Percentiles rank a stretch among this genome's conserved stretches.
These are phyloP conservation scores for Mythimna albipuncta DNA, from an alignment of 2,888 invertebrate genomes.

Conservation along the genomic window DNA sequence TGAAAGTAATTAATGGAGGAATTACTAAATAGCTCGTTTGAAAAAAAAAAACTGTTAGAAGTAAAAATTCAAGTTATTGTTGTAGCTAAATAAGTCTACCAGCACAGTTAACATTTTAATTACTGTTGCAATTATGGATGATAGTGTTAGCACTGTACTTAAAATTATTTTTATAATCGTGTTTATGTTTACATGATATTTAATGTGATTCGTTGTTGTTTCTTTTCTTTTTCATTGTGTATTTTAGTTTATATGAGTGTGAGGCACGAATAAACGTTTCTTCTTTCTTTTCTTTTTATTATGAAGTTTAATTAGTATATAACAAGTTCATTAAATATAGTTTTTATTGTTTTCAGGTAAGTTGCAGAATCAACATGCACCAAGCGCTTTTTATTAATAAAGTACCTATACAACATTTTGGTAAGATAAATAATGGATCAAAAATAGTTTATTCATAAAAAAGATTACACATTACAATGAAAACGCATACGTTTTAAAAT, in stretches of 20 bases:
- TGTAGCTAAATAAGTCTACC: background rate
- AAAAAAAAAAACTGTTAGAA: background rate
- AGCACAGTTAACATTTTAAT: slow-evolving; percentile 17
- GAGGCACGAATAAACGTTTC: too few relatives aligned
- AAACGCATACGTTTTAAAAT: slow-evolving; percentile 21
- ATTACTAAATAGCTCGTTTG: background rate
- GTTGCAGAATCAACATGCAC: slow-evolving; percentile 2
- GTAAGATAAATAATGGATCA: slow-evolving; percentile 5
- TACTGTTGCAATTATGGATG: background rate
- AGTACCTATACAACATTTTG: background rate
- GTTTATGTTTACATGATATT: slow-evolving; percentile 2
- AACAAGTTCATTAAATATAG: background rate
- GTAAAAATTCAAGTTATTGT: background rate
- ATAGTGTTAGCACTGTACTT: slow-evolving; percentile 7
- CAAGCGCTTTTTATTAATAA: background rate
- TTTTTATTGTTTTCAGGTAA: slow-evolving; percentile 53
- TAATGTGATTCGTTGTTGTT: background rate
- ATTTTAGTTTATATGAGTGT: too few relatives aligned
- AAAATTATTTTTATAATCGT: slow-evolving; percentile 2
- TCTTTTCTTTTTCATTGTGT: too few relatives aligned
- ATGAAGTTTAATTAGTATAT: background rate
- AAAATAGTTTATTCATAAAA: background rate
- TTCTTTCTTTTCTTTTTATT: too few relatives aligned
- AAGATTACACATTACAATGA: background rate
- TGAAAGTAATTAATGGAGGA: slow-evolving; percentile 33